These are phyloP conservation scores for Passer domesticus DNA, from an alignment of 2,113 vertebrate genomes.

Conservation along the genomic window DNA sequence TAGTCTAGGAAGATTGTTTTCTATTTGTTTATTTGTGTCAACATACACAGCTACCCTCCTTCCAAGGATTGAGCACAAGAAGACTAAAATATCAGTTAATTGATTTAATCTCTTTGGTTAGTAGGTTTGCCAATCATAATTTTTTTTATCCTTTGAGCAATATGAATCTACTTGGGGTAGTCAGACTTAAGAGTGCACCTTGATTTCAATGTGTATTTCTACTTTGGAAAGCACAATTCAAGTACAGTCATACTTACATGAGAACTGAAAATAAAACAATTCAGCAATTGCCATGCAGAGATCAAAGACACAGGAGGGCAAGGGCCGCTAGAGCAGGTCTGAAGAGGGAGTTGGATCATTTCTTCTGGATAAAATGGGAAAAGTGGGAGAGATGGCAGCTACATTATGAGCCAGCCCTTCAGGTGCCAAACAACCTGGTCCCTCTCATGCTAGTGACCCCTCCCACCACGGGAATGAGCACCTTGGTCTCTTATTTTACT, in stretches of 20 bases:
- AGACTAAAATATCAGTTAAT: background rate
- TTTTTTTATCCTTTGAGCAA: background rate
- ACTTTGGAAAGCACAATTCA: background rate
- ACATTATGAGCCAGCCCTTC: background rate
- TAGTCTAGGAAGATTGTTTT: background rate
- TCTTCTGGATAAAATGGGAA: background rate
- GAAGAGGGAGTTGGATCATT: background rate
- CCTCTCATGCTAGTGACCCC: fast-evolving
- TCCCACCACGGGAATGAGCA: background rate
- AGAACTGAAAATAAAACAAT: background rate
- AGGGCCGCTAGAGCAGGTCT: background rate
- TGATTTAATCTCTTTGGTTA: background rate
- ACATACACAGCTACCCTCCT: background rate
- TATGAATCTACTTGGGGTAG: background rate
- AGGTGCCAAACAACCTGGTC: background rate
- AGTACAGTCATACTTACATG: background rate
- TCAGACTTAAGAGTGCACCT: background rate
- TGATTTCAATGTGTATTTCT: background rate
- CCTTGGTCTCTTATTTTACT: background rate
- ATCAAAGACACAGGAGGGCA: background rate
- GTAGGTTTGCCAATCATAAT: background rate
- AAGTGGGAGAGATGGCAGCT: background rate
- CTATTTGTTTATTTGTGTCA: background rate
- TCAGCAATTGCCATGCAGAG: background rate
- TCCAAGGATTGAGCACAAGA: background rate